Percentiles rank a stretch among this genome's conserved stretches.
phyloP scores from a whole-genome alignment of 2,797 vertebrate genomes.

The Galagoides demidoff region DNA sequence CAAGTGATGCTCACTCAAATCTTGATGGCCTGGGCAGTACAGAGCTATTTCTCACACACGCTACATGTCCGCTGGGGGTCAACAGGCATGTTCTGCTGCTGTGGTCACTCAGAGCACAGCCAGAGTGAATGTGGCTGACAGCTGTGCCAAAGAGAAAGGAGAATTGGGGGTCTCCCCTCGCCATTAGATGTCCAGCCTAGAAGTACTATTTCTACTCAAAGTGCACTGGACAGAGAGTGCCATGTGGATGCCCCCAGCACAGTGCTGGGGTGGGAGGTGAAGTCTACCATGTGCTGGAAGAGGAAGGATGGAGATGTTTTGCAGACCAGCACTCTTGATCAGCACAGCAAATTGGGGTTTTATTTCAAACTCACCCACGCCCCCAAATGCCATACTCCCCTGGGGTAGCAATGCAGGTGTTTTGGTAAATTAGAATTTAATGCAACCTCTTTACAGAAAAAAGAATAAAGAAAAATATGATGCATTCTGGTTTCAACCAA shows the following conservation, averaged over 20 bases:
- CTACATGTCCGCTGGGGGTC: accelerated
- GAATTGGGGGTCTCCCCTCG: background rate
- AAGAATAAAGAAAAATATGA: background rate
- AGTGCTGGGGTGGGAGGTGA: background rate
- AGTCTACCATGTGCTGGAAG: accelerated
- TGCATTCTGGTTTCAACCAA: background rate
- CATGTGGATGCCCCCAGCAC: accelerated
- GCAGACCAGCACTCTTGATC: accelerated
- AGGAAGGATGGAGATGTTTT: accelerated
- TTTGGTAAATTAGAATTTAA: background rate
- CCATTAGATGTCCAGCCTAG: too few species aligned
- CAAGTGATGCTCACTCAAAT: too few species aligned
- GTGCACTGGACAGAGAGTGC: background rate
- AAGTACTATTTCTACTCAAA: background rate
- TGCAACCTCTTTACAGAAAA: background rate
- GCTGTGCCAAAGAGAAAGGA: background rate
- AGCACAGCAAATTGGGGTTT: background rate
- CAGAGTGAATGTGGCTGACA: background rate
- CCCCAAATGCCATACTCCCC: background rate
- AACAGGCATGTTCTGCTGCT: background rate
- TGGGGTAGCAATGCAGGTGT: accelerated
- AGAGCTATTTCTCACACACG: background rate
- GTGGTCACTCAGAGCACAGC: accelerated
- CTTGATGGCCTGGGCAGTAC: accelerated
- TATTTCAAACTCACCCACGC: background rate